A percentile compares a stretch with the other conserved stretches of the same genome.
Evolutionary conservation across 2,113 vertebrate genomes (phyloP).

Genomic region (Nerophis lumbriciformis): DNA sequence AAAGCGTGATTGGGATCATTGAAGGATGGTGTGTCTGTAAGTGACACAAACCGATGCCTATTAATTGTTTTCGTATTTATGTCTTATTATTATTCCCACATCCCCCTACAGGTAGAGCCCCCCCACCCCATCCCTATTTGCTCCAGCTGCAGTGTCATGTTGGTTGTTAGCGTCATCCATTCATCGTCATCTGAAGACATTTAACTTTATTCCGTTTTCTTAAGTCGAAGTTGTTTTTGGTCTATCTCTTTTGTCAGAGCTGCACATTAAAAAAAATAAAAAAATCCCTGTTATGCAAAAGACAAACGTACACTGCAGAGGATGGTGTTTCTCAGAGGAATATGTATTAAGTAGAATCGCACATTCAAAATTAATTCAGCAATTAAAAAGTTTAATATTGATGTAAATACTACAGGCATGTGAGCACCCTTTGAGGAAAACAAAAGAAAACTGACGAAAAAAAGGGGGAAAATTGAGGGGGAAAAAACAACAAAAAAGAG

Average conservation of each 20-base stretch:
- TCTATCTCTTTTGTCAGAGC: too few relatives aligned
- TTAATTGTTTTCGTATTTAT: slow-evolving; percentile 53
- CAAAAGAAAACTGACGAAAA: too few relatives aligned
- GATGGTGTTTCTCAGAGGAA: too few relatives aligned
- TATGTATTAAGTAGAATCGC: neutral
- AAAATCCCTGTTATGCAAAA: too few relatives aligned
- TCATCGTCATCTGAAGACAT: slow-evolving; percentile 31
- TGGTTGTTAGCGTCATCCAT: slow-evolving; percentile 52
- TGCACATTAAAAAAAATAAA: too few relatives aligned
- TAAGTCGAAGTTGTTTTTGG: too few relatives aligned
- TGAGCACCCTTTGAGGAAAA: too few relatives aligned
- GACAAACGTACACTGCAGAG: too few relatives aligned
- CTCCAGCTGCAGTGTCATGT: slow-evolving; percentile 53
- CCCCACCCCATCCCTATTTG: slow-evolving; percentile 2
- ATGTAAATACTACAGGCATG: too few relatives aligned
- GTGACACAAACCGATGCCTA: slow-evolving; percentile 28
- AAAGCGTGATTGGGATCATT: slow-evolving; percentile 55
- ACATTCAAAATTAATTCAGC: slow-evolving; percentile 20
- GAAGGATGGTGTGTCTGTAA: slow-evolving; percentile 40
- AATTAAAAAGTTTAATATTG: neutral
- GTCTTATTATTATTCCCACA: slow-evolving; percentile 26
- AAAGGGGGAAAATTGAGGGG: too few relatives aligned
- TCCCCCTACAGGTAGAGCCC: slow-evolving; percentile 13
- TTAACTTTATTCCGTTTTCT: slow-evolving; percentile 10
- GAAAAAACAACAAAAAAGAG: too few relatives aligned